Evolutionary conservation across 2,113 vertebrate species (phyloP).

Genomic region (Loxodonta africana): DNA sequence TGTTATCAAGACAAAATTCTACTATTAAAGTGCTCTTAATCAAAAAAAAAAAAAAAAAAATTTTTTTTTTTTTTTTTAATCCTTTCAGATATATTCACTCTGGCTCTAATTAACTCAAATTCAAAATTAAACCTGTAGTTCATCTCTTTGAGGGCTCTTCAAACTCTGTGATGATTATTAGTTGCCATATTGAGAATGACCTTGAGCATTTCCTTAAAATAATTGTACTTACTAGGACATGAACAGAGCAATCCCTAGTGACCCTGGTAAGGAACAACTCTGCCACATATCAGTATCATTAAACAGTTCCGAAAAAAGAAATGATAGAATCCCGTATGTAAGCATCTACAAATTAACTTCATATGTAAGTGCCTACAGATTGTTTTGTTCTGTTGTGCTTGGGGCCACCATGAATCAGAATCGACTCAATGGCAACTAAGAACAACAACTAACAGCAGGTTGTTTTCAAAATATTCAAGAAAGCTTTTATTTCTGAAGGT

Average conservation of each 20-base stretch:
- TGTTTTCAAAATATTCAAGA: not conserved
- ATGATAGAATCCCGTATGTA: not conserved
- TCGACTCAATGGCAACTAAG: not conserved
- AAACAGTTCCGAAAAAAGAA: not conserved
- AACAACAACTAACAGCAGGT: not conserved
- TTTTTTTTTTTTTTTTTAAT: not conserved
- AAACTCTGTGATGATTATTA: conserved; percentile 61
- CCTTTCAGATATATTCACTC: conserved; percentile 63
- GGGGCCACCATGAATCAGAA: not conserved
- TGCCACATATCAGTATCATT: not conserved
- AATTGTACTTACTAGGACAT: not conserved
- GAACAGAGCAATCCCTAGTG: not conserved
- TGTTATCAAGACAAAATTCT: conserved; percentile 58
- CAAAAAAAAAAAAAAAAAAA: no score
- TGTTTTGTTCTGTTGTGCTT: no score
- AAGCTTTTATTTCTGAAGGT: not conserved
- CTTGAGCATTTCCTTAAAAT: conserved; percentile 39
- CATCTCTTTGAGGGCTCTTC: conserved; percentile 62
- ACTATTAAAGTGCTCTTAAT: not conserved
- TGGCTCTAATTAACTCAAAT: conserved; percentile 56
- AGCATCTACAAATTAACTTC: not conserved
- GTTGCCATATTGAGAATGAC: conserved; percentile 67
- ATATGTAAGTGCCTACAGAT: not conserved
- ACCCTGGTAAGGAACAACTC: not conserved
- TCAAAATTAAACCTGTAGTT: conserved; percentile 62